Evolutionary conservation across 23 tunicate genomes (phyloP).

Genomic region (Botrylloides violaceus): DNA sequence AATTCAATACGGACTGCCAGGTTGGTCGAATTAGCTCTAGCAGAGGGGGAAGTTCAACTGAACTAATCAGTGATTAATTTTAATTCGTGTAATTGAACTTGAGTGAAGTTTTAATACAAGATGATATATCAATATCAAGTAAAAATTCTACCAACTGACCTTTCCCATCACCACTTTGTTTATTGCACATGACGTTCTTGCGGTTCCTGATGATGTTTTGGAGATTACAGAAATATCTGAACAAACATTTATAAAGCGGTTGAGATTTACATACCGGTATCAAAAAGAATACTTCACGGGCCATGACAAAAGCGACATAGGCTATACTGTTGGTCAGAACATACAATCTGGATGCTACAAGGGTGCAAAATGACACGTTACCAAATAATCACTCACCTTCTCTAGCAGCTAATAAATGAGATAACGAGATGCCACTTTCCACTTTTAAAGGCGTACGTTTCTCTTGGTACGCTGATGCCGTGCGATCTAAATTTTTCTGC

Average conservation of each 20-base stretch:
- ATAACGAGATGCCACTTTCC: slow-evolving; percentile 28
- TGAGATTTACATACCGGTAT: too few species aligned
- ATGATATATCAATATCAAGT: background rate
- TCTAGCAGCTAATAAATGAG: slow-evolving; percentile 66
- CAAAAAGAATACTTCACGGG: too few species aligned
- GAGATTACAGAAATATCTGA: slow-evolving; percentile 66
- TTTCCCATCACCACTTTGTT: slow-evolving; percentile 79
- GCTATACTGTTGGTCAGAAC: too few species aligned
- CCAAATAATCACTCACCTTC: slow-evolving; percentile 44
- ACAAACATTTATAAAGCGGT: too few species aligned
- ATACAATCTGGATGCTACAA: background rate
- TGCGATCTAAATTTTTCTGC: slow-evolving; percentile 47
- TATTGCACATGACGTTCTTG: slow-evolving; percentile 61
- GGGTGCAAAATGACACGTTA: background rate
- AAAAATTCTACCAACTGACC: slow-evolving; percentile 36
- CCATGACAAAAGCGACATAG: too few species aligned
- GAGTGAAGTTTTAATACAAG: background rate
- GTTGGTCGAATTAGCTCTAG: too few species aligned
- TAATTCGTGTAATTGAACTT: too few species aligned
- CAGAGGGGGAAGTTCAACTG: too few species aligned
- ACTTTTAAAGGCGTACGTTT: slow-evolving; percentile 34
- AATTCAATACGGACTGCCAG: too few species aligned
- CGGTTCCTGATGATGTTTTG: slow-evolving; percentile 72
- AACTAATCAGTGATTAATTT: too few species aligned
- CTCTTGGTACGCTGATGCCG: slow-evolving; percentile 54